phyloP scores from a whole-genome alignment of 2,888 invertebrate species.

The Mimas tiliae region DNA sequence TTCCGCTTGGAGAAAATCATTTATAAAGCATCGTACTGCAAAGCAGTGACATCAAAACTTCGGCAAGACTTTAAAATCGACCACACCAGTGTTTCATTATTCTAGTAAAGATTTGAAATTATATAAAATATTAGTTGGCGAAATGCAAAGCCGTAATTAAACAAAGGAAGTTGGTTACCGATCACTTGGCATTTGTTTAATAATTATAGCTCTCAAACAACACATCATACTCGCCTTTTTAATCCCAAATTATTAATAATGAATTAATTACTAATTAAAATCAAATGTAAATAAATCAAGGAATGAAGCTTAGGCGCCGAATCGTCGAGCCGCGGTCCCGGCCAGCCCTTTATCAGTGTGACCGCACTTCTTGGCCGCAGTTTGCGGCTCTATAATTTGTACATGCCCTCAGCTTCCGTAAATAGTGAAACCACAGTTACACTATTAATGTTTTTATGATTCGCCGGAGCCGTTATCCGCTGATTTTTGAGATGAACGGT shows the following conservation, averaged over 20 bases:
- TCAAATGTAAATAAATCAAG: background rate
- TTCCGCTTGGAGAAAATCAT: no score
- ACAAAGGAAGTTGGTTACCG: no score
- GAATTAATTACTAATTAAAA: background rate
- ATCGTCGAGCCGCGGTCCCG: conserved; percentile 41
- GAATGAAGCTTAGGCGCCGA: background rate
- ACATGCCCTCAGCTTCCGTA: conserved; percentile 74
- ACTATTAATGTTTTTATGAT: conserved; percentile 71
- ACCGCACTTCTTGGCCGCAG: conserved; percentile 65
- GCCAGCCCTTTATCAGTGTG: conserved; percentile 39
- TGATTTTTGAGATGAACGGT: conserved; percentile 55
- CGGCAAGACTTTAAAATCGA: no score
- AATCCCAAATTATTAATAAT: background rate
- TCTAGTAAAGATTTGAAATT: no score
- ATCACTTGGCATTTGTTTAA: no score
- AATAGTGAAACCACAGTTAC: conserved; percentile 79
- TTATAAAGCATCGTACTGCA: no score
- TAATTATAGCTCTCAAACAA: no score
- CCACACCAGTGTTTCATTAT: no score
- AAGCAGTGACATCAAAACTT: no score
- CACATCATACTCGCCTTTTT: background rate
- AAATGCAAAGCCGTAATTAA: no score
- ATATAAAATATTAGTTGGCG: no score
- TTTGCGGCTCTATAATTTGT: conserved; percentile 70
- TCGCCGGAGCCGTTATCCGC: conserved; percentile 57